phyloP scores from a whole-genome alignment of 2,888 invertebrate genomes.

The Nomada hirtipes region DNA sequence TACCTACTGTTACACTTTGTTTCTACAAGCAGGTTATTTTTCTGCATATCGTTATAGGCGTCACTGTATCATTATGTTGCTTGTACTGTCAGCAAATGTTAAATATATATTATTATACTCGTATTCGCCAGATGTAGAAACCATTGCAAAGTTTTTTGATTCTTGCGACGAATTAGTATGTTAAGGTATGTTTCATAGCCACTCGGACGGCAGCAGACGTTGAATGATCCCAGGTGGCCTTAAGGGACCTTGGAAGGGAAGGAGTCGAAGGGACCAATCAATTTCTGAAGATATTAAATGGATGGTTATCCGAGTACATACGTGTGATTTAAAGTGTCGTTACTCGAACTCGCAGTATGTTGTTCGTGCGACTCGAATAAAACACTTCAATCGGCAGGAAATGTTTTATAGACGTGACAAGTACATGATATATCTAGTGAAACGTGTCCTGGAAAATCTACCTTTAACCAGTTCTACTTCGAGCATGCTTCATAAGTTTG shows the following conservation, averaged over 20 bases:
- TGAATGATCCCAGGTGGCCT: too few relatives aligned
- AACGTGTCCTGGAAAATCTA: constrained; percentile 7
- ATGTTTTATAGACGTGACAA: constrained; percentile 3
- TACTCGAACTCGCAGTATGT: neutral
- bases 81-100: too few relatives aligned
- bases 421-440: neutral
- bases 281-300: neutral
- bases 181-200: too few relatives aligned
- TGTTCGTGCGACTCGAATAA: neutral
- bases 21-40: too few relatives aligned
- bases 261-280: neutral
- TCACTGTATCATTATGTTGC: too few relatives aligned
- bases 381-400: constrained; percentile 1
- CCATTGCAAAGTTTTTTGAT: too few relatives aligned
- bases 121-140: too few relatives aligned
- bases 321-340: constrained; percentile 9
- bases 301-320: neutral
- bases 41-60: too few relatives aligned
- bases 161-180: too few relatives aligned
- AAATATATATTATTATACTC: too few relatives aligned
- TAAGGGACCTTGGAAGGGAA: neutral
- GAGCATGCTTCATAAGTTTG: neutral
- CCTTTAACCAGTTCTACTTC: neutral
- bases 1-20: too few relatives aligned
- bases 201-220: too few relatives aligned